These are phyloP conservation scores for Drosophila kohkoa DNA, from an alignment of 1,140 invertebrate species.

Conservation along the genomic window DNA sequence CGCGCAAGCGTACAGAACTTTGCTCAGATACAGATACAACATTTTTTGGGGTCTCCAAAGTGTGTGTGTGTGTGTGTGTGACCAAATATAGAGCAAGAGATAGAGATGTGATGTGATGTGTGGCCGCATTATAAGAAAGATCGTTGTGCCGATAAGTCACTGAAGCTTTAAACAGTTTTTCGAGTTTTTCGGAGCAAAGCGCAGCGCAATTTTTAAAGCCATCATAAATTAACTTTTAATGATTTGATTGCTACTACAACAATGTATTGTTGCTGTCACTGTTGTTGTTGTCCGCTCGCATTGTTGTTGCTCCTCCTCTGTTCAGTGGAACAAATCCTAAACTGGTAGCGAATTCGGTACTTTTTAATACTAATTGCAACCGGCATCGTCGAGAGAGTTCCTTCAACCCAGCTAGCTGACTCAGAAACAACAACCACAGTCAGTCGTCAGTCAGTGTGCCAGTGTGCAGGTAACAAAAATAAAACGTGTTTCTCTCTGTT, in stretches of 20 bases:
- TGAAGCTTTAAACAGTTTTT: slow-evolving; percentile 23
- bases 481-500: slow-evolving; percentile 43
- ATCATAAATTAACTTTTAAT: slow-evolving; percentile 50
- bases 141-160: slow-evolving; percentile 41
- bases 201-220: slow-evolving; percentile 11
- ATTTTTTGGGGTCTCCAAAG: background rate
- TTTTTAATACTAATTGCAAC: slow-evolving; percentile 38
- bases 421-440: slow-evolving; percentile 7
- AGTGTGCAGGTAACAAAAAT: slow-evolving; percentile 20
- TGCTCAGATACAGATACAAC: slow-evolving; percentile 28
- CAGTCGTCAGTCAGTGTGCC: too few relatives aligned
- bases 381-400: slow-evolving; percentile 34
- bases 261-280: background rate
- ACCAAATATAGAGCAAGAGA: slow-evolving; percentile 46
- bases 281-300: background rate
- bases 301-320: slow-evolving; percentile 13
- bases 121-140: slow-evolving; percentile 40
- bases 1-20: slow-evolving; percentile 54
- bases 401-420: slow-evolving; percentile 50
- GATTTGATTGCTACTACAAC: slow-evolving; percentile 28
- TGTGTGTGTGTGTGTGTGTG: slow-evolving; percentile 6
- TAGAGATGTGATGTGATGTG: slow-evolving; percentile 28
- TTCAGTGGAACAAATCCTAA: slow-evolving; percentile 13
- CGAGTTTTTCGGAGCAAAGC: slow-evolving; percentile 10
- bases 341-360: slow-evolving; percentile 22